Evolutionary conservation across 1,140 invertebrate genomes (phyloP), one percentile per base, ranked within the genome.

Genomic region (Drosophila nebulosa): DNA sequence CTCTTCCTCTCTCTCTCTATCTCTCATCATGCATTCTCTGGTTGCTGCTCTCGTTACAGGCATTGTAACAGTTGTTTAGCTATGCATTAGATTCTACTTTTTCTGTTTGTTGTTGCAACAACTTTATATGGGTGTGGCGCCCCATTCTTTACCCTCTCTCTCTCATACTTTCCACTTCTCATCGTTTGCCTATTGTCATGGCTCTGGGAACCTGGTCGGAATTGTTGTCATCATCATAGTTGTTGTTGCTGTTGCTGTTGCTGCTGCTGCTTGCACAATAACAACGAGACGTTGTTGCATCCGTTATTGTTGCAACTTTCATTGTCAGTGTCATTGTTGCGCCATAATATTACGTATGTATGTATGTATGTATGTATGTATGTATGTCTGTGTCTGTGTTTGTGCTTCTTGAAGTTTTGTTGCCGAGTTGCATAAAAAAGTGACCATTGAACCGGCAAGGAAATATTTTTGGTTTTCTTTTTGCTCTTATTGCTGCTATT

Each of bases 271-370:
- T 57, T 76, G 72, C 65, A 79, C 79, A 83, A 71, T 62, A 72
- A 71, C 66, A 64, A 63, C 67, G 53, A 39, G 39, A 21, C 18
- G 39, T 46, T 64, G 75, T 64, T 83, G 79, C 75, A 76, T 69
- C 64, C 81, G 75, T 69, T 78, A 78, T 69, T 64, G 78, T 66
- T 71, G 70, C 74, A 74, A 60, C 57, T 65, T 77, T 86, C 81
- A 86, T 86, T 86, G 81, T 75, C 81, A 86, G 70, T 86, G 81
- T 88, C 83, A 88, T 88, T 88, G 83, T 81, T 81, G 74, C 39
- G 6, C 58, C 39, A 46, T 66, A 55, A 58, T 64, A 72, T 70
- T 79, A 68, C 69, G 53, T 62, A 35, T 58, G 69, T 21, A n/a
- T 18, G 16, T 22, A 10, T 53, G 27, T 64, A 3, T 57, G 18